Evolutionary conservation across 2,797 vertebrate species (phyloP).

Genomic region (Gymnodraco acuticeps): DNA sequence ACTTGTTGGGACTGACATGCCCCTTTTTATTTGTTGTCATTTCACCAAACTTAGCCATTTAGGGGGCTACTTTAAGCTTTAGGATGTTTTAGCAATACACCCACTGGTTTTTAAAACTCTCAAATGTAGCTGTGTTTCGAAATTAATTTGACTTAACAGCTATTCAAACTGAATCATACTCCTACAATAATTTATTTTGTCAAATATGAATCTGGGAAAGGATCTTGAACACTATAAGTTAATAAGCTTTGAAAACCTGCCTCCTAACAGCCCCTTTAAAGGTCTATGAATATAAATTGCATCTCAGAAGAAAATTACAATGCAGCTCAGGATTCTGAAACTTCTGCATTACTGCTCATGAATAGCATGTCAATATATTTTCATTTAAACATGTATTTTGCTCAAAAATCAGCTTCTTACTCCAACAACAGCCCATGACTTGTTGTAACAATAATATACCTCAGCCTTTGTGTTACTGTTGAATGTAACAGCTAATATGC

Average conservation of each 20-base stretch:
- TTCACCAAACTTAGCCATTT: not conserved
- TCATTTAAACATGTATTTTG: constrained; percentile 18
- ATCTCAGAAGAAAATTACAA: constrained; percentile 52
- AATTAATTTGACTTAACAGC: constrained; percentile 34
- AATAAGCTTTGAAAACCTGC: constrained; percentile 54
- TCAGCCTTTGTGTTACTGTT: not conserved
- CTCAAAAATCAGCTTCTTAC: constrained; percentile 17
- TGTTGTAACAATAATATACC: constrained; percentile 23
- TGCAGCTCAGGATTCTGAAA: constrained; percentile 57
- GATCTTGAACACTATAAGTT: constrained; percentile 49
- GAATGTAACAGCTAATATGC: constrained; percentile 3
- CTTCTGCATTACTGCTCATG: constrained; percentile 20
- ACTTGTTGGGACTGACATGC: not conserved
- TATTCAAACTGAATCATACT: constrained; percentile 13
- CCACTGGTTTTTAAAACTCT: not conserved
- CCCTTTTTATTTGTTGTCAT: not conserved
- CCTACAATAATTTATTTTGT: constrained; percentile 35
- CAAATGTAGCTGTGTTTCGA: constrained; percentile 5
- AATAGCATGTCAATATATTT: constrained; percentile 23
- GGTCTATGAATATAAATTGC: constrained; percentile 72
- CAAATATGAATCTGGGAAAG: constrained; percentile 39
- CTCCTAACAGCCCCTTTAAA: constrained; percentile 60
- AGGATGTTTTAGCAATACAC: not conserved
- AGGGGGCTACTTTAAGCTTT: not conserved
- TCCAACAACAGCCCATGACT: not conserved